Evolutionary conservation across 2,113 vertebrate species (phyloP).

Genomic region (Oryzias melastigma): DNA sequence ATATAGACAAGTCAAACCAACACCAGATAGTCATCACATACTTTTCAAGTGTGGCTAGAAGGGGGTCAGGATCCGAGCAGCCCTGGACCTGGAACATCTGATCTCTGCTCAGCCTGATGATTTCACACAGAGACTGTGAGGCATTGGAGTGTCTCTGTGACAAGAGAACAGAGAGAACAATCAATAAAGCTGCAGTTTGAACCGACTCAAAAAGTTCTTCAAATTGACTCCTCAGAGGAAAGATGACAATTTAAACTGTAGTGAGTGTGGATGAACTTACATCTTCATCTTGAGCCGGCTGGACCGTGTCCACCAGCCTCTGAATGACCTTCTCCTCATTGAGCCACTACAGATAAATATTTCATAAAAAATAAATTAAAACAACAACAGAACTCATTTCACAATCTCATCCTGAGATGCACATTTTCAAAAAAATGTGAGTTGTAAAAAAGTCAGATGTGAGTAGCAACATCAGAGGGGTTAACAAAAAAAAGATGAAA

Average conservation of each 20-base stretch:
- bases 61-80: slow-evolving; percentile 91
- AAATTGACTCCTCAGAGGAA: too few species aligned
- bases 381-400: too few species aligned
- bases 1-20: background rate
- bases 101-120: slow-evolving; percentile 97
- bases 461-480: too few species aligned
- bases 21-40: slow-evolving; percentile 63
- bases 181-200: background rate
- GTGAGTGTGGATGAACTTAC: slow-evolving; percentile 78
- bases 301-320: slow-evolving; percentile 94
- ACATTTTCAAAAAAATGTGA: too few species aligned
- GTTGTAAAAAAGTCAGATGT: too few species aligned
- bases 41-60: slow-evolving; percentile 97
- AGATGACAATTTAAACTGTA: too few species aligned
- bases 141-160: slow-evolving; percentile 95
- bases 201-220: too few species aligned
- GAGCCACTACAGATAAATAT: slow-evolving; percentile 82
- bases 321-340: slow-evolving; percentile 97
- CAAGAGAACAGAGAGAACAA: background rate
- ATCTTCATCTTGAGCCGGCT: slow-evolving; percentile 96
- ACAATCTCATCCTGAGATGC: too few species aligned
- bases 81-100: slow-evolving; percentile 98
- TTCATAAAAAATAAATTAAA: background rate
- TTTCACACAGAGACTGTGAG: slow-evolving; percentile 98
- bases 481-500: too few species aligned